A percentile compares a stretch with the other conserved stretches of the same genome.
phyloP scores from a whole-genome alignment of 2,797 vertebrate species.

The Acropternis orthonyx region DNA sequence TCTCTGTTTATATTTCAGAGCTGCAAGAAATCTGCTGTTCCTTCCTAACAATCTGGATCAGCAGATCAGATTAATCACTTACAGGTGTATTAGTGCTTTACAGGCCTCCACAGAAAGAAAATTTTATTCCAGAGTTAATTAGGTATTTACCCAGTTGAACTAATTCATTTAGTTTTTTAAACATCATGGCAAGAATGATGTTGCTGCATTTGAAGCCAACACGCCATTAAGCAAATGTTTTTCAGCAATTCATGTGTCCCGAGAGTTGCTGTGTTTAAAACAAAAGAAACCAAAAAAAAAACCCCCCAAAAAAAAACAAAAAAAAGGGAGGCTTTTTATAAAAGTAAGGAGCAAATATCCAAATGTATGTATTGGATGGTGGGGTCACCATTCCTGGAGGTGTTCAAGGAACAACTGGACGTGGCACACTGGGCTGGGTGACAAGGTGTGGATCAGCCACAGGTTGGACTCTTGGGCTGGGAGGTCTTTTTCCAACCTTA shows the following conservation, averaged over 20 bases:
- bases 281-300: no score
- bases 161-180: not conserved
- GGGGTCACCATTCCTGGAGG: not conserved
- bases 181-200: not conserved
- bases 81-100: not conserved
- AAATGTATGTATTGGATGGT: not conserved
- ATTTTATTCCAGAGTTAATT: not conserved
- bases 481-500: not conserved
- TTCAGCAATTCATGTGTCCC: not conserved
- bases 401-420: not conserved
- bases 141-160: not conserved
- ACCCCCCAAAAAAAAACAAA: no score
- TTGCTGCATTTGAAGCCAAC: not conserved
- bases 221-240: not conserved
- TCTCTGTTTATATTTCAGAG: not conserved
- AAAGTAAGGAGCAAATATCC: not conserved
- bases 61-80: not conserved
- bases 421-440: not conserved
- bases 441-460: not conserved
- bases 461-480: not conserved
- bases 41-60: not conserved
- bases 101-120: not conserved
- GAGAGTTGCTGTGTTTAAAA: not conserved
- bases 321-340: not conserved
- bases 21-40: not conserved